Conservation (phyloP, 1,140 invertebrate genomes). For the Proctacanthus coquilletti region DNA sequence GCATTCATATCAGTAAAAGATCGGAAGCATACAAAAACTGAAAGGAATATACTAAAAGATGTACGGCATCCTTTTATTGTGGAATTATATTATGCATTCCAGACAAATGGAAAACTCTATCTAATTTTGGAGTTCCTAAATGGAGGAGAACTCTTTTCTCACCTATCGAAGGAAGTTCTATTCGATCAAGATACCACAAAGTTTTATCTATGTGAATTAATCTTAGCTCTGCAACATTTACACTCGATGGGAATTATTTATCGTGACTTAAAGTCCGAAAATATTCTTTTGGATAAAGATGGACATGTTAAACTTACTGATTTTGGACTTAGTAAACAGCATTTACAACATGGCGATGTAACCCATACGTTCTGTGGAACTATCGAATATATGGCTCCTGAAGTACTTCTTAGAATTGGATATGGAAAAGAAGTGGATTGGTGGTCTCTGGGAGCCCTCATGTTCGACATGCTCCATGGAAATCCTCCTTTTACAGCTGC, state of each 20-base stretch:
- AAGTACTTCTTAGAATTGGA: conserved; percentile 89
- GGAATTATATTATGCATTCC: conserved; percentile 91
- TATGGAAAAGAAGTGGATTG: conserved; percentile 95
- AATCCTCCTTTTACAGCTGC: conserved; percentile 85
- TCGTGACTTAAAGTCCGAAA: too few relatives aligned
- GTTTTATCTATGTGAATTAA: conserved; percentile 95
- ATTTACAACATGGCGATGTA: conserved; percentile 91
- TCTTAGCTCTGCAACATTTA: conserved; percentile 88
- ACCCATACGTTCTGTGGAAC: too few relatives aligned
- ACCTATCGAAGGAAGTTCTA: conserved; percentile 94
- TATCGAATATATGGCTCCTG: too few relatives aligned
- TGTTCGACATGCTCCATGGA: conserved; percentile 97
- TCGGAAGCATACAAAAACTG: conserved; percentile 88
- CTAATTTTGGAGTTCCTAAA: conserved; percentile 90
- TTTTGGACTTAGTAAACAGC: too few relatives aligned
- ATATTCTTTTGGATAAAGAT: too few relatives aligned
- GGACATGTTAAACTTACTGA: too few relatives aligned
- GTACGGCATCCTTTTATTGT: conserved; percentile 95
- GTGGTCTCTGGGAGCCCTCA: conserved; percentile 96
- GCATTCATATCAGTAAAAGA: conserved; percentile 92
- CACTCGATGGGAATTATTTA: conserved; percentile 91
- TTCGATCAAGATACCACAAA: conserved; percentile 98
- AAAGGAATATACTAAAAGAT: conserved; percentile 91
- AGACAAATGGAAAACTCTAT: conserved; percentile 95
- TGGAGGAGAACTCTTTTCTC: conserved; percentile 89